phyloP scores from a whole-genome alignment of 1,140 invertebrate genomes.

The Pseudobourletiella spinata region DNA sequence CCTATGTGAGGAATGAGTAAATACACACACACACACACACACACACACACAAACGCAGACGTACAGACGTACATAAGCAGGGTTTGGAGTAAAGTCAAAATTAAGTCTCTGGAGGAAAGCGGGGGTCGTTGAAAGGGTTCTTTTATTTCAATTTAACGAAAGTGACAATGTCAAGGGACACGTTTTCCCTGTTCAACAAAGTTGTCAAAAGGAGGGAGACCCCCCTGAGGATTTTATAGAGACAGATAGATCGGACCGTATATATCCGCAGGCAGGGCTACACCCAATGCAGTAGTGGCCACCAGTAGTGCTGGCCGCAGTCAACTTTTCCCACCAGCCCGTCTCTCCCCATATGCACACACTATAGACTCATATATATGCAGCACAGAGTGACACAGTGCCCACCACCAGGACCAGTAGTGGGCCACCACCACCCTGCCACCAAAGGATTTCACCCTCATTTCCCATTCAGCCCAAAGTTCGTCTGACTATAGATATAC shows the following conservation, averaged over 20 bases:
- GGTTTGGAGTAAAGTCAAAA: conserved; percentile 10
- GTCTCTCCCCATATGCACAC: too few relatives aligned
- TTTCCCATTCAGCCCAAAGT: too few relatives aligned
- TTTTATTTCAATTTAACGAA: conserved; percentile 33
- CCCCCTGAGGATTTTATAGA: conserved; percentile 28
- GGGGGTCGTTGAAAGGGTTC: conserved; percentile 27
- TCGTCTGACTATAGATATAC: too few relatives aligned
- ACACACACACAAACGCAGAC: background rate
- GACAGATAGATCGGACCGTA: conserved; percentile 9
- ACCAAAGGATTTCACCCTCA: too few relatives aligned
- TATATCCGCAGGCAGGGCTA: too few relatives aligned
- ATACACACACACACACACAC: background rate
- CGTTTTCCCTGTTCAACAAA: conserved; percentile 21
- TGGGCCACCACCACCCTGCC: too few relatives aligned
- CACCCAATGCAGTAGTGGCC: too few relatives aligned
- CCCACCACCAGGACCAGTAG: too few relatives aligned
- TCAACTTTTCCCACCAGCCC: too few relatives aligned
- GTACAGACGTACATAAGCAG: background rate
- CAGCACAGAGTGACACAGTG: too few relatives aligned
- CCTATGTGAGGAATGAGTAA: background rate
- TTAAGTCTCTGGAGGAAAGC: conserved; percentile 23
- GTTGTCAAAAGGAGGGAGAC: conserved; percentile 27
- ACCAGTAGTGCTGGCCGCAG: too few relatives aligned
- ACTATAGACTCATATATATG: too few relatives aligned
- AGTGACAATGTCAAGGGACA: conserved; percentile 28